Conservation (phyloP, 2,797 vertebrate genomes). For the Sebastes ruberrimus region DNA sequence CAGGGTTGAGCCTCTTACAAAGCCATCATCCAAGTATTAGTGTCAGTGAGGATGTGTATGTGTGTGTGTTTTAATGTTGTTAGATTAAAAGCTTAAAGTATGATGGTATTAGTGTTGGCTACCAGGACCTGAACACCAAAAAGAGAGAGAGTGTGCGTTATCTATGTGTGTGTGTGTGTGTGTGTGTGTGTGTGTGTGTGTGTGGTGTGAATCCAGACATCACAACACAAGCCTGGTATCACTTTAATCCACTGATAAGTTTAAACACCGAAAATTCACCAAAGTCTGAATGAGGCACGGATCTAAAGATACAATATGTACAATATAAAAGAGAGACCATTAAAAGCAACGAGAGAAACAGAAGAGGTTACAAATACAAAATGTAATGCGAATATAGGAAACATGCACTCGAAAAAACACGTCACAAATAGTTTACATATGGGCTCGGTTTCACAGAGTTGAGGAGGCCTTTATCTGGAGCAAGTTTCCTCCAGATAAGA, state of each 20-base stretch:
- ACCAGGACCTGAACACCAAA: conserved; percentile 27
- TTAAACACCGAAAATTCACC: conserved; percentile 67
- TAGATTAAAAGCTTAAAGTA: conserved; percentile 61
- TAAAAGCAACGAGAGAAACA: conserved; percentile 19
- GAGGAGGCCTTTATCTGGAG: background rate
- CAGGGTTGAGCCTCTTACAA: conserved; percentile 48
- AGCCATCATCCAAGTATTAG: conserved; percentile 50
- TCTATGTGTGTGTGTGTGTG: background rate
- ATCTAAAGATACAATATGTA: conserved; percentile 54
- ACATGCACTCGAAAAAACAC: conserved; percentile 65
- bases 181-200: background rate
- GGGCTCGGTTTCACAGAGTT: conserved; percentile 4
- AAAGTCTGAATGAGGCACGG: conserved; percentile 62
- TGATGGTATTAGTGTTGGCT: conserved; percentile 46
- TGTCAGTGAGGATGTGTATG: conserved; percentile 34
- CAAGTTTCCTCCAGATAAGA: conserved; percentile 14
- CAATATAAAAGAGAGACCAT: conserved; percentile 50
- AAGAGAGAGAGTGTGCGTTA: background rate
- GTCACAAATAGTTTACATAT: conserved; percentile 40
- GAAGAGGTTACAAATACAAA: conserved; percentile 37
- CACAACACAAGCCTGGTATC: conserved; percentile 32
- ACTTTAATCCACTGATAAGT: conserved; percentile 70
- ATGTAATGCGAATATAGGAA: conserved; percentile 46
- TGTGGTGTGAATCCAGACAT: conserved; percentile 17
- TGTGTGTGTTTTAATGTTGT: conserved; percentile 43